Evolutionary conservation across 2,888 invertebrate genomes (phyloP).

Genomic region (Druceiella hillmani): DNA sequence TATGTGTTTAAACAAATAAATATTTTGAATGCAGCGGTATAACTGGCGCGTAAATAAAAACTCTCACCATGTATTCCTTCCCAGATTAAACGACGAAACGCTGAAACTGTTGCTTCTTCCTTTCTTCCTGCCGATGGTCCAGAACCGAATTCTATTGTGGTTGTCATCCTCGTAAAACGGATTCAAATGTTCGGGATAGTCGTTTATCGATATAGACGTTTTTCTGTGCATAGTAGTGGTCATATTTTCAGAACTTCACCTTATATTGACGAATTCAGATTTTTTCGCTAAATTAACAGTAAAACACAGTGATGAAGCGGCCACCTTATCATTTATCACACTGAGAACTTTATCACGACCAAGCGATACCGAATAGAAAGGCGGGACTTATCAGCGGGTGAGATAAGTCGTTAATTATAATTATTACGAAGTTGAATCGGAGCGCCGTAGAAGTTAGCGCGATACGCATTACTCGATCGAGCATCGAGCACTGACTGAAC

Average conservation of each 20-base stretch:
- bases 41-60: conserved; percentile 7
- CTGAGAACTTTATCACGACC: conserved; percentile 41
- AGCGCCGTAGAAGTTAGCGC: no score
- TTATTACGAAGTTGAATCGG: no score
- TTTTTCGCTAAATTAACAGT: conserved; percentile 40
- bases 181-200: conserved; percentile 73
- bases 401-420: no score
- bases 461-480: no score
- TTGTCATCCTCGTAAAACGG: conserved; percentile 67
- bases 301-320: conserved; percentile 32
- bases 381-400: no score
- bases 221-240: conserved; percentile 41
- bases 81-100: conserved; percentile 51
- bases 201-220: conserved; percentile 52
- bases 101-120: conserved; percentile 57
- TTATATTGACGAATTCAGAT: conserved; percentile 16
- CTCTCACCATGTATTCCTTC: conserved; percentile 56
- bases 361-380: no score
- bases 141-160: conserved; percentile 57
- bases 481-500: no score
- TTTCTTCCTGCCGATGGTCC: conserved; percentile 52
- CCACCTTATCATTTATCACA: conserved; percentile 47
- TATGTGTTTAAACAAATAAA: no score
- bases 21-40: no score
- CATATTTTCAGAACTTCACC: conserved; percentile 32